Evolutionary conservation across 2,113 vertebrate species (phyloP).

Genomic region (Phodopus roborovskii): DNA sequence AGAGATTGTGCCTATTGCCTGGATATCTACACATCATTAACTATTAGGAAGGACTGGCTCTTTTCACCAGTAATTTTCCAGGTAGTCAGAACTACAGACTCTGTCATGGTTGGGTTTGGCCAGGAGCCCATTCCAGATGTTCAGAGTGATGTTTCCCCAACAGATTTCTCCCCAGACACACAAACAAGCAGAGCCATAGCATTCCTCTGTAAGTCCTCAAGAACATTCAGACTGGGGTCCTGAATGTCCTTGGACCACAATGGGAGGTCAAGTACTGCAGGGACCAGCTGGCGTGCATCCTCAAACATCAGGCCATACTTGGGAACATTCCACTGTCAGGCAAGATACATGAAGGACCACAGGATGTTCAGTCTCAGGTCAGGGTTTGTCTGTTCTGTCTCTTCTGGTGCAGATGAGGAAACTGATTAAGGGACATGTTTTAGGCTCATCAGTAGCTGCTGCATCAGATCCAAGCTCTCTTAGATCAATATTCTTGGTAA

Average conservation of each 20-base stretch:
- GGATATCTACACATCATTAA: neutral
- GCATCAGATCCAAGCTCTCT: neutral
- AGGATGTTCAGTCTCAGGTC: neutral
- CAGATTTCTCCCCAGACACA: neutral
- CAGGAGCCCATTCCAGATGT: neutral
- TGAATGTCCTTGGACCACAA: neutral
- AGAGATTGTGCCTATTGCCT: neutral
- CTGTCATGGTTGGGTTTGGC: conserved; percentile 18
- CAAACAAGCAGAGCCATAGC: conserved; percentile 15
- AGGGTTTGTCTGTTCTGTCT: neutral
- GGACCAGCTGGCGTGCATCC: neutral
- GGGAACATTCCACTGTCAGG: neutral
- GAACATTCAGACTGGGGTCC: neutral
- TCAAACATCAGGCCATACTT: neutral
- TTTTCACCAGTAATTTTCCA: conserved; percentile 8
- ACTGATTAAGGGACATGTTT: neutral
- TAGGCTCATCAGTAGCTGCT: neutral
- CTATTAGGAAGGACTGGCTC: neutral
- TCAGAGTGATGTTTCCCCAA: neutral
- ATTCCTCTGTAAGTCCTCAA: neutral
- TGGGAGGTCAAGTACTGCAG: neutral
- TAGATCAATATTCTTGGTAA: neutral
- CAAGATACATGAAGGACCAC: neutral
- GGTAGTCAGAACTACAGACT: conserved; percentile 39
- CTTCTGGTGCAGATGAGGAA: neutral